phyloP scores from a whole-genome alignment of 1,140 invertebrate species.

The Vanessa tameamea region DNA sequence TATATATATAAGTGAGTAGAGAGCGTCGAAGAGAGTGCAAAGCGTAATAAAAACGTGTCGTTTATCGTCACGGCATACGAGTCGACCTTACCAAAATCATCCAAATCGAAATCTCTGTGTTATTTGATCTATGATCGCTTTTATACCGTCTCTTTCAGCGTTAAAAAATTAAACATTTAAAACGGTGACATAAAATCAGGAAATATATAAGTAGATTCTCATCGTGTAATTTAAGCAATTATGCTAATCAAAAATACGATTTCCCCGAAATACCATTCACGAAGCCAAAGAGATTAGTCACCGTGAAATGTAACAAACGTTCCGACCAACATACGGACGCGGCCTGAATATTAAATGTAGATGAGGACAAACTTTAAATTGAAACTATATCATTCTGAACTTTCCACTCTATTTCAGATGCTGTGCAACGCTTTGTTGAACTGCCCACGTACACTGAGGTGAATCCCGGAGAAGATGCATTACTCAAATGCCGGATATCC shows the following conservation, averaged over 20 bases:
- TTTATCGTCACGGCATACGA: too few relatives aligned
- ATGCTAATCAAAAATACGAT: not conserved
- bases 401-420: slow-evolving; percentile 51
- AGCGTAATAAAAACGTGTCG: too few relatives aligned
- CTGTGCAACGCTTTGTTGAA: slow-evolving; percentile 90
- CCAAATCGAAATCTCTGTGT: too few relatives aligned
- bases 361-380: slow-evolving; percentile 31
- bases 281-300: slow-evolving; percentile 28
- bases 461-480: slow-evolving; percentile 91
- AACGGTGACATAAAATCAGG: too few relatives aligned
- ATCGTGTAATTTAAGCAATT: too few relatives aligned
- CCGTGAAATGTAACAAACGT: slow-evolving; percentile 30
- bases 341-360: slow-evolving; percentile 30
- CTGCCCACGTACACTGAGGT: slow-evolving; percentile 93
- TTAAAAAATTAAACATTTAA: too few relatives aligned
- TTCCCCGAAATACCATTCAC: not conserved
- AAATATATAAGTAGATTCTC: too few relatives aligned
- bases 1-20: too few relatives aligned
- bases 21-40: too few relatives aligned
- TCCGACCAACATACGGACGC: slow-evolving; percentile 12
- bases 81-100: too few relatives aligned
- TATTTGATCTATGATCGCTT: too few relatives aligned
- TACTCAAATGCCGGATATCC: slow-evolving; percentile 90
- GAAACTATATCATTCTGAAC: slow-evolving; percentile 27
- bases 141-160: too few relatives aligned